phyloP scores from a whole-genome alignment of 1,140 invertebrate species.

The Pseudomyrmex flavicornis region DNA sequence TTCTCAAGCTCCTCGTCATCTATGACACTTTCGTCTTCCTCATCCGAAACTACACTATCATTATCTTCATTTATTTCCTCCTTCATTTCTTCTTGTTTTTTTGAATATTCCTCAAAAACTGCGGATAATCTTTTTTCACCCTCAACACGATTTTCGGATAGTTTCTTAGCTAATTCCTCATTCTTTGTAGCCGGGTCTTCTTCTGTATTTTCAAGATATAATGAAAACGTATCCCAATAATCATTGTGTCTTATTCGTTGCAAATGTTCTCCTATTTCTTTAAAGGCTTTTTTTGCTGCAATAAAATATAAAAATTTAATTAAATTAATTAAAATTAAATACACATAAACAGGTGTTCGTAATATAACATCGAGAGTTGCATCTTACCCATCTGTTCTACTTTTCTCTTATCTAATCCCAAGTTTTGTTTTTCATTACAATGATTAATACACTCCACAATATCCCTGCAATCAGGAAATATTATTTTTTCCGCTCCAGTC shows the following conservation, averaged over 20 bases:
- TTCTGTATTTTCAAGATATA: constrained; percentile 79
- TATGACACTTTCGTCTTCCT: constrained; percentile 68
- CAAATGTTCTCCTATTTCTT: constrained; percentile 85
- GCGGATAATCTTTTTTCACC: constrained; percentile 81
- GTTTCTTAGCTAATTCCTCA: constrained; percentile 81
- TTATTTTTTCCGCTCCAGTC: constrained; percentile 60
- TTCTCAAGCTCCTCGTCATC: constrained; percentile 72
- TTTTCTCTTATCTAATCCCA: constrained; percentile 80
- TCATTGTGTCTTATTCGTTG: constrained; percentile 85
- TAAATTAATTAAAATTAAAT: background rate
- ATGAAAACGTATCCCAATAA: constrained; percentile 84
- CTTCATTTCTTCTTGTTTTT: constrained; percentile 74
- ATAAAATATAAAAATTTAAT: constrained; percentile 52
- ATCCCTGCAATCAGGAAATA: constrained; percentile 87
- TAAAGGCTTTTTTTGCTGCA: constrained; percentile 86
- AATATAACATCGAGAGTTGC: background rate
- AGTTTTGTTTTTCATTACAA: constrained; percentile 80
- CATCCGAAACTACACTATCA: constrained; percentile 59
- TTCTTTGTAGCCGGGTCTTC: constrained; percentile 86
- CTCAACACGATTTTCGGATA: constrained; percentile 76
- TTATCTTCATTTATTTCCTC: constrained; percentile 69
- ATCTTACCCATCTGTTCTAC: constrained; percentile 83
- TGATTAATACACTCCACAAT: constrained; percentile 84
- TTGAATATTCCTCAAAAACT: constrained; percentile 83
- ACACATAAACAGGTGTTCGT: background rate